Conservation (phyloP, 1,140 invertebrate species). For the Brachionus rotundiformis region DNA sequence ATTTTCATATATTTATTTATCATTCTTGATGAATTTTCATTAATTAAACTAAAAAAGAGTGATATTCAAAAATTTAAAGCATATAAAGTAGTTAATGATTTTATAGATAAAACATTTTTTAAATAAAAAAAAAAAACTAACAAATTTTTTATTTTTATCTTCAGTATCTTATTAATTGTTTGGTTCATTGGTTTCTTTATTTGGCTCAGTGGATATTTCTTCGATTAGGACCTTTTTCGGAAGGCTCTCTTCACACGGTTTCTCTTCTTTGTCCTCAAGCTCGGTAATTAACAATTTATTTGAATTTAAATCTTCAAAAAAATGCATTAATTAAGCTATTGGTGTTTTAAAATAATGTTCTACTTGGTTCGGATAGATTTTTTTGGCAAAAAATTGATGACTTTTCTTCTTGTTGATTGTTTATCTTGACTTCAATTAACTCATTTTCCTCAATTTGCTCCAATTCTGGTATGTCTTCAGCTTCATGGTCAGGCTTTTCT, state of each 20-base stretch:
- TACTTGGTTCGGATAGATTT: background rate
- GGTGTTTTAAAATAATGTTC: no score
- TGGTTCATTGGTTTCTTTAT: background rate
- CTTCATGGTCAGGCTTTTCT: background rate
- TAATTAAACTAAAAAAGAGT: background rate
- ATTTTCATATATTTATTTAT: no score
- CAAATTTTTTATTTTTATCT: no score
- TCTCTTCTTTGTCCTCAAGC: background rate
- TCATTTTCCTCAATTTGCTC: constrained; percentile 17
- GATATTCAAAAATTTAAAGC: background rate
- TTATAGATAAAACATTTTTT: background rate
- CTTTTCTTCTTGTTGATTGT: constrained; percentile 11
- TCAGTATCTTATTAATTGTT: background rate
- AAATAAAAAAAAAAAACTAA: background rate
- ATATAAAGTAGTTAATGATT: background rate
- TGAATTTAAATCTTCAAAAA: background rate
- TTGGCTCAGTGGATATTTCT: background rate
- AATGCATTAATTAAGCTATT: no score
- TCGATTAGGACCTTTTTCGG: constrained; percentile 22
- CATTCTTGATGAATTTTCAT: no score
- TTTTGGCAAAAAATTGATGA: constrained; percentile 3
- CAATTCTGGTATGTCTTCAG: constrained; percentile 7
- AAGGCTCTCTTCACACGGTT: background rate
- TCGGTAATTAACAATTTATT: background rate
- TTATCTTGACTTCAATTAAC: constrained; percentile 48